A percentile compares a stretch with the other conserved stretches of the same genome.
Evolutionary conservation across 2,888 invertebrate genomes (phyloP).

Genomic region (Gerris lacustris): DNA sequence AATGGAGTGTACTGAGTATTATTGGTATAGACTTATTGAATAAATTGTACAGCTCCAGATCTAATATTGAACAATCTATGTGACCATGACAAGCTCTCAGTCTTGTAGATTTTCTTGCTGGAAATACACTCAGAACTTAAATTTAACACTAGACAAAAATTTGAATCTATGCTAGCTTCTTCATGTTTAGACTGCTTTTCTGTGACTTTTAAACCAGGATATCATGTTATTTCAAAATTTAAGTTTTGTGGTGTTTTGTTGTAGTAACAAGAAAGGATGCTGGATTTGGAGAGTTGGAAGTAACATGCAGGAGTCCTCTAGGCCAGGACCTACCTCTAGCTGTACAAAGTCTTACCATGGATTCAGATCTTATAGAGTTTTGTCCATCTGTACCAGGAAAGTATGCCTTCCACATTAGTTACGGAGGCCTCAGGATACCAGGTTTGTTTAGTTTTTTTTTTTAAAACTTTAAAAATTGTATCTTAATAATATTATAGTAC

Average conservation of each 20-base stretch:
- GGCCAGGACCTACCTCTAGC: slow-evolving; percentile 72
- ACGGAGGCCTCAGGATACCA: slow-evolving; percentile 46
- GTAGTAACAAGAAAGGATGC: slow-evolving; percentile 68
- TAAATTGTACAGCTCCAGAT: too few relatives aligned
- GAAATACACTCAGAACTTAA: too few relatives aligned
- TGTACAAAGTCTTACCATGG: slow-evolving; percentile 49
- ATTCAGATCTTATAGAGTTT: slow-evolving; percentile 69
- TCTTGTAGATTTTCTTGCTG: too few relatives aligned
- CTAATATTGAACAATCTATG: too few relatives aligned
- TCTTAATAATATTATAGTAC: not conserved
- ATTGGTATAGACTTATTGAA: too few relatives aligned
- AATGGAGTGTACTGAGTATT: too few relatives aligned
- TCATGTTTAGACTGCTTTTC: too few relatives aligned
- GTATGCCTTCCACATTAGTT: slow-evolving; percentile 49
- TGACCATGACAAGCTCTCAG: too few relatives aligned
- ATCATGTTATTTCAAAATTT: not conserved
- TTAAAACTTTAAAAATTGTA: not conserved
- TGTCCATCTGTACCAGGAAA: slow-evolving; percentile 73
- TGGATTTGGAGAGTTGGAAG: slow-evolving; percentile 73
- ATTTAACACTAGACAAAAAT: too few relatives aligned
- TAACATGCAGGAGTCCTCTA: slow-evolving; percentile 74
- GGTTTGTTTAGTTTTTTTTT: slow-evolving; percentile 33
- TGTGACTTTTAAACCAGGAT: too few relatives aligned
- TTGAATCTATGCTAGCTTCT: too few relatives aligned
- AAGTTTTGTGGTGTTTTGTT: slow-evolving; percentile 27